These are phyloP conservation scores for Zaprionus taronus DNA, from an alignment of 1,140 invertebrate genomes.

Conservation along the genomic window DNA sequence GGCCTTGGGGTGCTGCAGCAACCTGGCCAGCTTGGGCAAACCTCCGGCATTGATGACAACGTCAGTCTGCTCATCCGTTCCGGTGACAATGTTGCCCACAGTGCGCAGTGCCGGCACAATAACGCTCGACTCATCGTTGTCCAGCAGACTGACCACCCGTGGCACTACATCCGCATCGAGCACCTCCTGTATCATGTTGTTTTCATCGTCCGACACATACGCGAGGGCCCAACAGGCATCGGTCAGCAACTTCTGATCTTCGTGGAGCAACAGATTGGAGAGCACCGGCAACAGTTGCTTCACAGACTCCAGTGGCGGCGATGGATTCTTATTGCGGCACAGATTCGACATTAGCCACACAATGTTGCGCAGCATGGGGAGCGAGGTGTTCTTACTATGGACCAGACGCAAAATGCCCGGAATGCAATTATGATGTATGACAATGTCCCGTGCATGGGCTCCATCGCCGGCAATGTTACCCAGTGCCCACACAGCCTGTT, in stretches of 20 bases:
- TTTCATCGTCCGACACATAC: conserved; percentile 97
- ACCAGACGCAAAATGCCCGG: conserved; percentile 89
- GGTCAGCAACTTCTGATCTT: conserved; percentile 91
- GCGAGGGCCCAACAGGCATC: conserved; percentile 99
- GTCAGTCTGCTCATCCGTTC: conserved; percentile 95
- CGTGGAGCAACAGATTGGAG: conserved; percentile 89
- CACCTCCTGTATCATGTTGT: conserved; percentile 95
- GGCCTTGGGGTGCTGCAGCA: conserved; percentile 91
- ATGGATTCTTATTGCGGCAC: conserved; percentile 95
- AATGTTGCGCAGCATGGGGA: conserved; percentile 86
- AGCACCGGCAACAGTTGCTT: conserved; percentile 92
- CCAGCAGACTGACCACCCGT: conserved; percentile 90
- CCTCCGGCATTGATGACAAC: conserved; percentile 92
- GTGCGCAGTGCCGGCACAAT: conserved; percentile 95
- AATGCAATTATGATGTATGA: conserved; percentile 88
- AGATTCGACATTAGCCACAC: conserved; percentile 97
- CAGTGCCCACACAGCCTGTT: conserved; percentile 98
- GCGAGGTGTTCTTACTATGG: conserved; percentile 85
- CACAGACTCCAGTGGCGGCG: conserved; percentile 91
- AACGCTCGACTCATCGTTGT: conserved; percentile 89
- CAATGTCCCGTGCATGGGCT: conserved; percentile 90
- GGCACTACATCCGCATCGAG: conserved; percentile 90
- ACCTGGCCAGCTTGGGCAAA: conserved; percentile 88
- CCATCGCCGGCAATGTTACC: conserved; percentile 99
- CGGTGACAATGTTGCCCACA: conserved; percentile 95